Percentiles rank a stretch among this genome's conserved stretches.
Evolutionary conservation across 2,888 invertebrate species (phyloP).

Genomic region (Epicampocera succincta): DNA sequence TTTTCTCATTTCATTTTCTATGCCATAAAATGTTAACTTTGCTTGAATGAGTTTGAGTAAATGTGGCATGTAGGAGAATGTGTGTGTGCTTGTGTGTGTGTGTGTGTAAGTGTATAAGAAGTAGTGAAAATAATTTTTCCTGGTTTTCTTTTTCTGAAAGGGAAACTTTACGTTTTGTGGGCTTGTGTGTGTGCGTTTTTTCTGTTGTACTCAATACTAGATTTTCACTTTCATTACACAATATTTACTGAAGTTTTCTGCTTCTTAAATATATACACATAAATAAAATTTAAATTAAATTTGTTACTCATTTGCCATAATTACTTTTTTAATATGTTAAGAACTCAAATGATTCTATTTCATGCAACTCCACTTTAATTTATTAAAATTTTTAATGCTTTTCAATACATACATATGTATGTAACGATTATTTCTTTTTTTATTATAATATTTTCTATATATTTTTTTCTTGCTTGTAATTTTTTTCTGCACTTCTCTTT

Average conservation of each 20-base stretch:
- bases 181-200: conserved; percentile 30
- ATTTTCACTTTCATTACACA: conserved; percentile 76
- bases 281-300: conserved; percentile 39
- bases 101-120: conserved; percentile 38
- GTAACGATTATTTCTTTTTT: conserved; percentile 28
- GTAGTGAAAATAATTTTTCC: conserved; percentile 35
- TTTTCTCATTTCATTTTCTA: conserved; percentile 33
- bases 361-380: conserved; percentile 29
- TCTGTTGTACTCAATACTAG: conserved; percentile 63
- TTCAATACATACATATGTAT: conserved; percentile 27
- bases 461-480: conserved; percentile 23
- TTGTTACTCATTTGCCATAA: conserved; percentile 21
- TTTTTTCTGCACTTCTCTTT: conserved; percentile 49
- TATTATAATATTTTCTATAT: conserved; percentile 40
- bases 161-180: conserved; percentile 59
- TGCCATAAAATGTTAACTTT: conserved; percentile 29
- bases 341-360: conserved; percentile 34
- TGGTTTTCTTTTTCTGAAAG: conserved; percentile 24
- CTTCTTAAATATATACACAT: too few species aligned
- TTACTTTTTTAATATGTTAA: conserved; percentile 26
- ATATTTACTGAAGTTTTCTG: conserved; percentile 71
- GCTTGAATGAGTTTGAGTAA: conserved; percentile 34
- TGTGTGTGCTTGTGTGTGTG: neutral
- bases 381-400: conserved; percentile 38
- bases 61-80: neutral